These are phyloP conservation scores for Odontocolon sp. DNA, from an alignment of 2,888 invertebrate species.

Conservation along the genomic window DNA sequence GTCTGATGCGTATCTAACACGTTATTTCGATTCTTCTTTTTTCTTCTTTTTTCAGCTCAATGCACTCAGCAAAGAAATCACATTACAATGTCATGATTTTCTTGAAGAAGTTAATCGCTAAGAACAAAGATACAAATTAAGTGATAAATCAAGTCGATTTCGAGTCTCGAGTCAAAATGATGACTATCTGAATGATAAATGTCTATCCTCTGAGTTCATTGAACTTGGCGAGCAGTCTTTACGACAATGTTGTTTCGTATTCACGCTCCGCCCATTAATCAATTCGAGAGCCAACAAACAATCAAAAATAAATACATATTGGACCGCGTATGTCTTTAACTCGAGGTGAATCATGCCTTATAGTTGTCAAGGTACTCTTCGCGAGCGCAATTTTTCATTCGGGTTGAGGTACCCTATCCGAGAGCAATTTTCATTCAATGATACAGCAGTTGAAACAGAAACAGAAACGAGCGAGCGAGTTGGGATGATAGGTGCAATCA, in stretches of 20 bases:
- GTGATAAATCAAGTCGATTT: not conserved
- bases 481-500: slow-evolving; percentile 36
- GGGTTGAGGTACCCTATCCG: slow-evolving; percentile 18
- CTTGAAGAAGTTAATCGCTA: no score
- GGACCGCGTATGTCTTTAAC: not conserved
- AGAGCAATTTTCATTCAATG: slow-evolving; percentile 53
- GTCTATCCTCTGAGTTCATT: not conserved
- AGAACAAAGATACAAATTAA: no score
- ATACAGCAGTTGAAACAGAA: slow-evolving; percentile 33
- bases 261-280: slow-evolving; percentile 10
- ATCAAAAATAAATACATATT: slow-evolving; percentile 5
- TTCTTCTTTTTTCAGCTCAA: no score
- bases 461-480: slow-evolving; percentile 22
- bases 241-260: not conserved
- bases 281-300: slow-evolving; percentile 17
- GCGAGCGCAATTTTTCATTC: slow-evolving; percentile 32
- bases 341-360: slow-evolving; percentile 16
- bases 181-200: not conserved
- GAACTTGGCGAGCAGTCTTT: not conserved
- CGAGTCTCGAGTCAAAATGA: not conserved
- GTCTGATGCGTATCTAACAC: not conserved
- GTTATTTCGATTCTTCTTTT: no score
- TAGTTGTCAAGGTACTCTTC: slow-evolving; percentile 27
- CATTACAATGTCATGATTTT: no score
- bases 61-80: no score